Conservation (phyloP, 2,888 invertebrate genomes). For the Tiphia femorata region DNA sequence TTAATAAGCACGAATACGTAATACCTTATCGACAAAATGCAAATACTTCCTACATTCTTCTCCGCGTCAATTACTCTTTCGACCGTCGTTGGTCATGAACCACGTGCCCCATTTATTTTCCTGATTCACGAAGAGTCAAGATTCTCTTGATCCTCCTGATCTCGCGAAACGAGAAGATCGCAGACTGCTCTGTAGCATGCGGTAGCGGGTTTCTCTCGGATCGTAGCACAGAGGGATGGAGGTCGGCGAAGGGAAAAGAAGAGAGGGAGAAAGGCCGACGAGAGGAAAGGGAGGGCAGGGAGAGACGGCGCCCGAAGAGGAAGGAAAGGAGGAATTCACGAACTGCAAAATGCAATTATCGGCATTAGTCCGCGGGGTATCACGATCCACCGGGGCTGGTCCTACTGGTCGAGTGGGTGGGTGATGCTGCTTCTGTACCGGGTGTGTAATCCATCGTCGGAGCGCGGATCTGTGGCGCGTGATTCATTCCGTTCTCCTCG, state of each 20-base stretch:
- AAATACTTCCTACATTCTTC: too few species aligned
- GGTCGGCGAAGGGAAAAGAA: conserved; percentile 7
- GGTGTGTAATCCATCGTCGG: conserved; percentile 45
- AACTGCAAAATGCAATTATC: conserved; percentile 68
- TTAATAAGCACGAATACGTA: too few species aligned
- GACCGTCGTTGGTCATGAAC: too few species aligned
- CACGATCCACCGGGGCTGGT: conserved; percentile 61
- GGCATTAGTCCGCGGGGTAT: conserved; percentile 67
- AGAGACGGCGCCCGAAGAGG: conserved; percentile 41
- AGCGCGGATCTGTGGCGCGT: not conserved
- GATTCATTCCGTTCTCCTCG: not conserved
- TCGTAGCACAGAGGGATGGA: conserved; percentile 3
- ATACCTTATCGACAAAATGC: too few species aligned
- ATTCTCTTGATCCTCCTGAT: not conserved
- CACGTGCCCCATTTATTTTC: too few species aligned
- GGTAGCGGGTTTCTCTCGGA: conserved; percentile 20
- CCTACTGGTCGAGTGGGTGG: conserved; percentile 41
- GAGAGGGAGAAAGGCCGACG: conserved; percentile 20
- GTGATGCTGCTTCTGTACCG: conserved; percentile 47
- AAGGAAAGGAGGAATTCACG: conserved; percentile 64
- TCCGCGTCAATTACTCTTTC: too few species aligned
- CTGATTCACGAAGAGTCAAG: not conserved
- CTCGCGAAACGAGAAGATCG: not conserved
- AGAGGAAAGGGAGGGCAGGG: conserved; percentile 24
- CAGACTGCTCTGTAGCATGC: conserved; percentile 9